Base-by-base conservation (phyloP, 2,113 vertebrate species). In the Boleophthalmus pectinirostris region DNA sequence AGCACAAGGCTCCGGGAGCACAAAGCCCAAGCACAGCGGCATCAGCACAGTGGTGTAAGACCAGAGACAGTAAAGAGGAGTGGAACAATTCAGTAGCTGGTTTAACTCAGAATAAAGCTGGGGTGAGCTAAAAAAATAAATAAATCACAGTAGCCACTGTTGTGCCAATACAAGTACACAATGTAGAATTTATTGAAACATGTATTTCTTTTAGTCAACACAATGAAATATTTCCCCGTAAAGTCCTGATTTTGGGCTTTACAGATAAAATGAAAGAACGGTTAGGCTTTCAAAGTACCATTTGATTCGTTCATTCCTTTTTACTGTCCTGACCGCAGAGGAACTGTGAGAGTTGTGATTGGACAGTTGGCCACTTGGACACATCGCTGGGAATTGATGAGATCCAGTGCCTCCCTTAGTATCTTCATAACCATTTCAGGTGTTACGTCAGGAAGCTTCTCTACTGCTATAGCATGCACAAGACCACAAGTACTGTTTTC, bases 1-100 rank as follows among this genome's bases (percentile, higher is more conserved):
- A 56, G 68, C 85, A 64, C 85, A 85, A 73, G 78, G 73, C 5
- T 29, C 87, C 43, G 78, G 93, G 90, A 93, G 94, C 93, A 88
- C 94, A 78, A 99, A 99, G 91, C 91, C 95, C 90, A 98, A 98
- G 83, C 95, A 98, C 93, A 98, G 96, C 0, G 97, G 96, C 87
- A 98, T 99, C 93, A 99, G 97, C 92, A 99, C 97, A 24, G 93
- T 98, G 84, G 97, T 99, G 88, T 99, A 83, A 92, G 61, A 66
- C 4, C 25, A 47, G 47, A 77, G 47, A 14, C 89, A 86, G 84
- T 38, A 64, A 64, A 64, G 61, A 64, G 61, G 61, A 64, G 18
- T 64, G 61, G 18, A 43, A 8, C 9, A 8, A 64, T 33, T 61
- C 33, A 38, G 60, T 29, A 38, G 18, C 25, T 61, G 58, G 58